Base-by-base conservation (phyloP, 2,888 invertebrate genomes). In the Heliconius hortense region DNA sequence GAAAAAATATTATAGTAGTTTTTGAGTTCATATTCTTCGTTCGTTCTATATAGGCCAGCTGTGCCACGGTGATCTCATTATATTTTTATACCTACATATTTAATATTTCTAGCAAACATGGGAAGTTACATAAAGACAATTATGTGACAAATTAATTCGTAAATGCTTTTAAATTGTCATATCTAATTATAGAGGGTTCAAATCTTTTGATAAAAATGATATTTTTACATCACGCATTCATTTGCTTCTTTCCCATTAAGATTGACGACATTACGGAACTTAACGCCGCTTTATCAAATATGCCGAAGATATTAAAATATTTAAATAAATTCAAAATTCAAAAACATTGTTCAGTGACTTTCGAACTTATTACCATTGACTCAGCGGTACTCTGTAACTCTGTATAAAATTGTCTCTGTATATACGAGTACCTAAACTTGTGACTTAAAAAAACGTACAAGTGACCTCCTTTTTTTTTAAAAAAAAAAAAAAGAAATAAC, bases 401-500 rank as follows among this genome's bases (percentile, higher is more conserved):
- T 2, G 21, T n/a, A 56, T 56, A 62, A 10, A 18, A 43, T 43
- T 43, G 39, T 43, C 39, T 43, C 39, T 43, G 39, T 13, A 43
- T 13, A 15, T 39, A 43, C 13, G 28, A 28, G 39, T 43, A 11
- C 35, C 31, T 35, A 35, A 35, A n/a, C 64, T 11, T 13, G n/a
- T 64, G 35, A 64, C 31, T 4, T 4, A 35, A 64, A 21, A 28
- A 28, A 15, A 24, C n/a, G 2, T 39, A 56, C 10, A n/a, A 56
- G 56, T 56, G n/a, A n/a, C 11, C 5, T 7, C 39, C 26, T 24
- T 43, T 31, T 2, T 1, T 66, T 21, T 1, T 0, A 24, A 1
- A 1, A 66, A 66, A 39, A 63, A 31, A 72, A 60, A 79, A 24
- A 24, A 72, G 48, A 78, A 56, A 63, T 76, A 56, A 21, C 48